Conservation (phyloP, 2,797 vertebrate genomes). For the Myripristis murdjan region DNA sequence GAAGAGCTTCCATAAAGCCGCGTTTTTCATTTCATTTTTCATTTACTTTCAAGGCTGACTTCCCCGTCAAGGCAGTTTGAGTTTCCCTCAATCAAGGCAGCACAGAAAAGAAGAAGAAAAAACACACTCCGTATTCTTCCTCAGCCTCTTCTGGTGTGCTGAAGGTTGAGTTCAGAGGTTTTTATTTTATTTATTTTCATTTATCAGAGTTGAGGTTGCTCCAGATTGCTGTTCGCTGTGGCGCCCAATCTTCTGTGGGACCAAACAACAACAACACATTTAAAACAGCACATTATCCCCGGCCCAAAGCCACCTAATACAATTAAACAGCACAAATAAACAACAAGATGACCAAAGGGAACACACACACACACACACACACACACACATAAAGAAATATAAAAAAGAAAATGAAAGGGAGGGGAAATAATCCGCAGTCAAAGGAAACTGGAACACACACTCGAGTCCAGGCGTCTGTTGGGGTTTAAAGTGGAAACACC, state of each 20-base stretch:
- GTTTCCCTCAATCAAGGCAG: constrained; percentile 35
- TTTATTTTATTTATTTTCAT: constrained; percentile 5
- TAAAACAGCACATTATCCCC: neutral
- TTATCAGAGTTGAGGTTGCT: no score
- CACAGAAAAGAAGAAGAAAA: no score
- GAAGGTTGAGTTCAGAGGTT: constrained; percentile 14
- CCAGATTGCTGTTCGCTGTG: no score
- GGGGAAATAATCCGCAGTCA: no score
- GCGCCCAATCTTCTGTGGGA: neutral
- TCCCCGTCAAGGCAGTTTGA: constrained; percentile 23
- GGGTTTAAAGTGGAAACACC: no score
- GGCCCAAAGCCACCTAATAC: neutral
- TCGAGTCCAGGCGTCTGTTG: no score
- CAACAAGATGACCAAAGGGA: no score
- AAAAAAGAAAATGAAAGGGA: no score
- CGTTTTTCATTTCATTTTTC: neutral
- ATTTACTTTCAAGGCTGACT: constrained; percentile 34
- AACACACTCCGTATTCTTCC: neutral
- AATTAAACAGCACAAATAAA: neutral
- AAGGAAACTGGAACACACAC: no score
- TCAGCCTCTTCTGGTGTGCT: neutral
- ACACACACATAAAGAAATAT: no score
- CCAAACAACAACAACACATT: neutral
- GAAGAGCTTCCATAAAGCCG: constrained; percentile 21
- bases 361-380: no score